phyloP scores from a whole-genome alignment of 1,140 invertebrate species.

The Eulimnadia texana region DNA sequence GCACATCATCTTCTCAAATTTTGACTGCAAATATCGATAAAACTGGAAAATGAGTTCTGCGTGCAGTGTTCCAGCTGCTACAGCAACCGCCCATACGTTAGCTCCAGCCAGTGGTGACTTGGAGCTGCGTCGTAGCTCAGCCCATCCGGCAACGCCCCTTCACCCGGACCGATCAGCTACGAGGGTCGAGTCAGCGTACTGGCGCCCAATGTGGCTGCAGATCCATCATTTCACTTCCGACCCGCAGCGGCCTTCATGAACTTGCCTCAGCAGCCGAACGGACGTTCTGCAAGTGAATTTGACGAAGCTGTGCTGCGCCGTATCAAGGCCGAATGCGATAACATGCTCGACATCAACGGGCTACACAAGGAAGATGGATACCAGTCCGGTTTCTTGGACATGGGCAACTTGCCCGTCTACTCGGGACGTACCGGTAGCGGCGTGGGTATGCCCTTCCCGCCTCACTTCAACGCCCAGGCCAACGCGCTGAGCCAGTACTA shows the following conservation, averaged over 20 bases:
- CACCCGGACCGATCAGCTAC: conserved; percentile 21
- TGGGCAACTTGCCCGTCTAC: neutral
- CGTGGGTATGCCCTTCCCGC: neutral
- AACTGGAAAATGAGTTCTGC: conserved; percentile 9
- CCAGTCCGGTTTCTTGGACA: conserved; percentile 1
- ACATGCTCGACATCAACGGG: conserved; percentile 1
- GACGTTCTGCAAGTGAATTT: neutral
- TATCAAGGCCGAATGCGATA: conserved; percentile 9
- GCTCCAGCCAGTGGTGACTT: neutral
- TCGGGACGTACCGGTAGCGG: neutral
- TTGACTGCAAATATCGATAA: neutral
- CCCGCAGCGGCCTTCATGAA: neutral
- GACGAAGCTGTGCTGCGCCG: neutral
- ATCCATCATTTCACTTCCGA: conserved; percentile 8
- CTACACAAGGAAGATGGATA: neutral
- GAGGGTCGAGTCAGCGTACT: conserved; percentile 21
- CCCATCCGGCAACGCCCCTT: conserved; percentile 1
- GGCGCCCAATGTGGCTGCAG: conserved; percentile 15
- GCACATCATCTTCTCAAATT: no score
- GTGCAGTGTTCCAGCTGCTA: conserved; percentile 11
- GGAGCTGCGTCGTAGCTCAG: neutral
- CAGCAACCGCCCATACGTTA: neutral
- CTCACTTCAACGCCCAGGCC: neutral
- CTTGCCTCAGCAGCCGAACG: neutral
- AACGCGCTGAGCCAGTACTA: neutral